Evolutionary conservation across 2,797 vertebrate species (phyloP).

Genomic region (Octomys mimax): DNA sequence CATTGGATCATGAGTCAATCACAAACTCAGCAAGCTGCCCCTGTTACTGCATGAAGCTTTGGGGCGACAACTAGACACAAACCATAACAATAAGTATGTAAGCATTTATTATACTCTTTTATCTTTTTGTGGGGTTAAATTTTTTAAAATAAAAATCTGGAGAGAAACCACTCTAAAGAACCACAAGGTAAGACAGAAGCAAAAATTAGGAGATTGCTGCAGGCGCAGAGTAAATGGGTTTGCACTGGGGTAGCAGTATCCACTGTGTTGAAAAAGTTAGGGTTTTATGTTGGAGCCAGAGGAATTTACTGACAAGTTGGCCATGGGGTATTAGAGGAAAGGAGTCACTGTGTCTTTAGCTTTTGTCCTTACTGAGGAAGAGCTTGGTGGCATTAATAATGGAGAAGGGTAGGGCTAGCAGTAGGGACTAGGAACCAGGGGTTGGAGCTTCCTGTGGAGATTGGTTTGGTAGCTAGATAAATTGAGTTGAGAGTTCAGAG

Average conservation of each 20-base stretch:
- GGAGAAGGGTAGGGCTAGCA: neutral
- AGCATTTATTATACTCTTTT: neutral
- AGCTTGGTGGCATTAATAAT: neutral
- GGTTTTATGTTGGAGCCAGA: neutral
- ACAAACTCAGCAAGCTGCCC: too few species aligned
- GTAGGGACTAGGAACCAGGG: neutral
- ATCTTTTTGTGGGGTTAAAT: neutral
- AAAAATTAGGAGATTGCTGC: neutral
- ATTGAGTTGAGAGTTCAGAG: neutral
- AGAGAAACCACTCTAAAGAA: neutral
- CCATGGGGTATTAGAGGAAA: neutral
- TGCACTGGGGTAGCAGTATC: neutral
- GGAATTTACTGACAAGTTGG: neutral
- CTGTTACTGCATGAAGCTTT: too few species aligned
- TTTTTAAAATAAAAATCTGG: conserved; percentile 4
- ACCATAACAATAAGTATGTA: neutral
- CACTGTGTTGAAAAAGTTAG: neutral
- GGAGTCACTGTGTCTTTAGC: neutral
- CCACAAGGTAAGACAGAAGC: neutral
- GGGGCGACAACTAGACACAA: too few species aligned
- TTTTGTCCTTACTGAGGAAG: neutral
- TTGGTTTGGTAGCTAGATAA: neutral
- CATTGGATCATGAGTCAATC: too few species aligned
- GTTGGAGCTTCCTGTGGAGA: neutral
- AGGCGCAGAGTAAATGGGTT: neutral